Evolutionary conservation across 2,113 vertebrate genomes (phyloP).

Genomic region (Epinephelus moara): DNA sequence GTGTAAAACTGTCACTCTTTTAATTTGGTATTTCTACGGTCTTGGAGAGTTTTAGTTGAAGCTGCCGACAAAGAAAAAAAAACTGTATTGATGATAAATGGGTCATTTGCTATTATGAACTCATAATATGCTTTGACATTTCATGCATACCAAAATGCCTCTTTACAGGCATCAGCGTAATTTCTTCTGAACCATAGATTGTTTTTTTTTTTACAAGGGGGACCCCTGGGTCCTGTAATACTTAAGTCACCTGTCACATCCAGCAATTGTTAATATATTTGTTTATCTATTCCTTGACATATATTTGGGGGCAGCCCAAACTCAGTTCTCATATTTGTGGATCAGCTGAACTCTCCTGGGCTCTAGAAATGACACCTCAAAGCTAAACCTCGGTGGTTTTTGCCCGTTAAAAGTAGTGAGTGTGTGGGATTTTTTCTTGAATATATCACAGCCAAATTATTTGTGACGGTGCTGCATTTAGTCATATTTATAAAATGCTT

Average conservation of each 20-base stretch:
- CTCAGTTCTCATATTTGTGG: conserved; percentile 6
- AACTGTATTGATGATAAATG: not conserved
- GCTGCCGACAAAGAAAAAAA: conserved; percentile 1
- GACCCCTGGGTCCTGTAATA: conserved; percentile 16
- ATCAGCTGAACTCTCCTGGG: conserved; percentile 69
- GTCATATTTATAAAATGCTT: not conserved
- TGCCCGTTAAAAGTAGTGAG: conserved; percentile 72
- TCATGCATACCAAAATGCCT: conserved; percentile 6
- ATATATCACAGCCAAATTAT: conserved; percentile 68
- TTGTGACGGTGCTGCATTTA: conserved; percentile 29
- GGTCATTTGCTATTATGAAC: conserved; percentile 11
- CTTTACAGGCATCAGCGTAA: conserved; percentile 8
- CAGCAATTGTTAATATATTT: conserved; percentile 10
- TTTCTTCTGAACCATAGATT: conserved; percentile 24
- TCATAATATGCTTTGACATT: not conserved
- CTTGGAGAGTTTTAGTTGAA: conserved; percentile 69
- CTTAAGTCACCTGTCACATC: conserved; percentile 24
- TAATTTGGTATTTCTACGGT: conserved; percentile 75
- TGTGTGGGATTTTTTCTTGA: conserved; percentile 64
- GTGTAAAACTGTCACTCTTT: conserved; percentile 75
- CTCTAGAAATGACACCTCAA: conserved; percentile 69
- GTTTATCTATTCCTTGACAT: conserved; percentile 13
- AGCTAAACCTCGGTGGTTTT: conserved; percentile 63
- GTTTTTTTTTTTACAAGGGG: not conserved
- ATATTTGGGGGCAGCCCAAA: conserved; percentile 16